These are phyloP conservation scores for Congeria kusceri DNA, from an alignment of 2,888 invertebrate genomes.

Conservation along the genomic window DNA sequence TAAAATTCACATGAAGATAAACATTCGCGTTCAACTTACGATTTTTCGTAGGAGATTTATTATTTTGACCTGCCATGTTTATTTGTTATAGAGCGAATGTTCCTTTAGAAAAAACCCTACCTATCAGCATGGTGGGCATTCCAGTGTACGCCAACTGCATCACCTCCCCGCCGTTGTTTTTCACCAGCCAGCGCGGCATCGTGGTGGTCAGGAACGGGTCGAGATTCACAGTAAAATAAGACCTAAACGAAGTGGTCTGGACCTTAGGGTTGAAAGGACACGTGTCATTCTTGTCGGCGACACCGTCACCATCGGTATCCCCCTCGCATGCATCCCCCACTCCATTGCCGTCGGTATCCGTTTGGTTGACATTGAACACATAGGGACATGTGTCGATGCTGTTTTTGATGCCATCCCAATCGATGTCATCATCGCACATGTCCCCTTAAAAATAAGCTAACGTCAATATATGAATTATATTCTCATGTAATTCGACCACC, in stretches of 20 bases:
- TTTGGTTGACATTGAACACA: constrained; percentile 90
- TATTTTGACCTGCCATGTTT: too few relatives aligned
- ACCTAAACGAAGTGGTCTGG: constrained; percentile 48
- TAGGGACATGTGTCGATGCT: constrained; percentile 95
- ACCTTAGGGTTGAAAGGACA: constrained; percentile 87
- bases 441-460: constrained; percentile 80
- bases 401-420: constrained; percentile 92
- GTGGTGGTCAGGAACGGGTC: constrained; percentile 50
- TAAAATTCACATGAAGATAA: too few relatives aligned
- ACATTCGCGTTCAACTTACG: too few relatives aligned
- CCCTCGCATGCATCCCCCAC: constrained; percentile 66
- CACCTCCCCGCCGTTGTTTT: constrained; percentile 65
- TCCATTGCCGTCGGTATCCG: constrained; percentile 77
- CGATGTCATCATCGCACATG: constrained; percentile 86
- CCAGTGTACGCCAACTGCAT: constrained; percentile 64
- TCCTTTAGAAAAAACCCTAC: constrained; percentile 32
- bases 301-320: constrained; percentile 79
- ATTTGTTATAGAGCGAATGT: too few relatives aligned
- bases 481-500: too few relatives aligned
- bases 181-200: constrained; percentile 59
- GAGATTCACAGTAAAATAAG: constrained; percentile 58
- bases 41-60: too few relatives aligned
- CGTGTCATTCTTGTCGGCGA: constrained; percentile 89
- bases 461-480: too few relatives aligned
- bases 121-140: constrained; percentile 72